A percentile compares a stretch with the other conserved stretches of the same genome.
These are phyloP conservation scores for Tachypleus tridentatus DNA, from an alignment of 1,140 invertebrate species.

Conservation along the genomic window DNA sequence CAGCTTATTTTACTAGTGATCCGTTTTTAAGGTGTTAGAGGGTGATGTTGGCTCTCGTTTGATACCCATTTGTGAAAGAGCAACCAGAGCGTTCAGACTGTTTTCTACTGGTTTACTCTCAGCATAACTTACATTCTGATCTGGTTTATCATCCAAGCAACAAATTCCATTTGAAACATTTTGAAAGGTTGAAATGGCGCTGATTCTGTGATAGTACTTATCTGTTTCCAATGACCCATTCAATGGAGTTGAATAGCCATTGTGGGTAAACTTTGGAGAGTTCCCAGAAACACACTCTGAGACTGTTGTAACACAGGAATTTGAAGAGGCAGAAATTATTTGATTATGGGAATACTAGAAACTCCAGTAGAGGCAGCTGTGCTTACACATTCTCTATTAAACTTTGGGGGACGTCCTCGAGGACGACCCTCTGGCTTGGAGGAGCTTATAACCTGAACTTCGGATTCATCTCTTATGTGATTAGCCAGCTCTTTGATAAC, in stretches of 20 bases:
- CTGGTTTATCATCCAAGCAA: too few relatives aligned
- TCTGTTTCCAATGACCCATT: too few relatives aligned
- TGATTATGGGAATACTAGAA: constrained; percentile 19
- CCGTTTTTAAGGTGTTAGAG: constrained; percentile 18
- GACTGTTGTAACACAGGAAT: too few relatives aligned
- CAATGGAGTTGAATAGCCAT: too few relatives aligned
- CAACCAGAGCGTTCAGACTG: constrained; percentile 21
- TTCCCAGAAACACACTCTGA: too few relatives aligned
- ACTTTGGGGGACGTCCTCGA: constrained; percentile 17
- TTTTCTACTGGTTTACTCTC: neutral
- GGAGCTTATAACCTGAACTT: neutral
- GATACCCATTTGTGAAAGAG: constrained; percentile 21
- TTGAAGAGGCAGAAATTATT: too few relatives aligned
- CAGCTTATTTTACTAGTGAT: neutral
- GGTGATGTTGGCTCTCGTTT: constrained; percentile 22
- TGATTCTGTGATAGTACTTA: too few relatives aligned
- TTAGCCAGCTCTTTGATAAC: constrained; percentile 30
- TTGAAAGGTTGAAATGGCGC: too few relatives aligned
- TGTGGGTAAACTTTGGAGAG: too few relatives aligned
- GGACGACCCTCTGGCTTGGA: constrained; percentile 17
- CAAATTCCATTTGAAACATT: too few relatives aligned
- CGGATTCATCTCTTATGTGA: constrained; percentile 19
- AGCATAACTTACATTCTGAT: too few relatives aligned
- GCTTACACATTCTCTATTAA: constrained; percentile 16
- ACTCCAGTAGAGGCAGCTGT: constrained; percentile 8